Conservation (phyloP, 2,888 invertebrate species). For the Bibio marci region DNA sequence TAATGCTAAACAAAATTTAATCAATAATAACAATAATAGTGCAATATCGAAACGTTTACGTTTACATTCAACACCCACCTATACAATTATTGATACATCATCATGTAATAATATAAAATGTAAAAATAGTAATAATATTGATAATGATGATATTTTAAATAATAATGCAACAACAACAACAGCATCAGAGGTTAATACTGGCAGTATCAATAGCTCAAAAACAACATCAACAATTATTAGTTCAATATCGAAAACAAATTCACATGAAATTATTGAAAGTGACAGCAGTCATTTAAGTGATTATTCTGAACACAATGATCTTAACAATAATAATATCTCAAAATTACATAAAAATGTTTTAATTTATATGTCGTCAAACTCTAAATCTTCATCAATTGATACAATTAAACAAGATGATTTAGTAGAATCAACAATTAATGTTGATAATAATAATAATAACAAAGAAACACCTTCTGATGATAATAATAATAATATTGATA, state of each 20-base stretch:
- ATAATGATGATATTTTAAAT: not conserved
- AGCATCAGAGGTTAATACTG: not conserved
- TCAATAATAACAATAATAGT: not conserved
- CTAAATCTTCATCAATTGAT: not conserved
- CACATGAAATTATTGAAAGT: not conserved
- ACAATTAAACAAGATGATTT: not conserved
- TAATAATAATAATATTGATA: not conserved
- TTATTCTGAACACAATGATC: not conserved
- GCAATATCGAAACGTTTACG: constrained; percentile 5
- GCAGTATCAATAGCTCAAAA: not conserved
- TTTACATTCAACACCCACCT: not conserved
- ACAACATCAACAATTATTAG: not conserved
- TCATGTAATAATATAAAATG: not conserved
- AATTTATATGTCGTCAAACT: too few species aligned
- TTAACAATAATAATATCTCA: not conserved
- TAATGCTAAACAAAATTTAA: not conserved
- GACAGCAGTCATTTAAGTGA: not conserved
- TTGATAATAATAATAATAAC: not conserved
- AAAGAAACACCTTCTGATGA: not conserved
- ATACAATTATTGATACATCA: too few species aligned
- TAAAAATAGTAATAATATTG: not conserved
- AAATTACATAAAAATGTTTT: too few species aligned
- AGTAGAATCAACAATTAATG: not conserved
- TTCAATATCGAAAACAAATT: too few species aligned
- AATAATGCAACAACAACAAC: not conserved